phyloP scores from a whole-genome alignment of 2,888 invertebrate species.

The Epistrophe grossulariae region DNA sequence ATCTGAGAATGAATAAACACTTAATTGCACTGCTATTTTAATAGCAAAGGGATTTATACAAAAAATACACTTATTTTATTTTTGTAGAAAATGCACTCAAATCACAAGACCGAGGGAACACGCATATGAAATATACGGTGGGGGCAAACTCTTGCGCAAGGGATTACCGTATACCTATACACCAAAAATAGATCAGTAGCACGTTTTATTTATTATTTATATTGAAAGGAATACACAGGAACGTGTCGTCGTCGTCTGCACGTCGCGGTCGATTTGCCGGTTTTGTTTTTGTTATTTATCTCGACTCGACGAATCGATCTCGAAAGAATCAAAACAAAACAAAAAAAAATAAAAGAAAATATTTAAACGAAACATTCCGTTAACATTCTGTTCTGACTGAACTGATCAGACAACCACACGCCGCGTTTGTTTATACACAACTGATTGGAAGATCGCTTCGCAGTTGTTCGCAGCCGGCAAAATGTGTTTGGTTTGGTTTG shows the following conservation, averaged over 20 bases:
- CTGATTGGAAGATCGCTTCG: conserved; percentile 57
- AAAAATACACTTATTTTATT: conserved; percentile 38
- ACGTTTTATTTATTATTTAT: conserved; percentile 49
- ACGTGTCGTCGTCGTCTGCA: conserved; percentile 30
- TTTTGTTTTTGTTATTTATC: conserved; percentile 41
- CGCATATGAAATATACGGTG: neutral
- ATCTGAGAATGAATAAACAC: conserved; percentile 22
- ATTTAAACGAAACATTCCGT: conserved; percentile 43
- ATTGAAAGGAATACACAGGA: conserved; percentile 20
- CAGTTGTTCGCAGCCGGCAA: conserved; percentile 63
- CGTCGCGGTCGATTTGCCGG: conserved; percentile 12
- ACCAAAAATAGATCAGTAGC: conserved; percentile 70
- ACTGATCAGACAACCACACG: conserved; percentile 63
- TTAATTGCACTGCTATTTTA: conserved; percentile 42
- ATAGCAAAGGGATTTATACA: conserved; percentile 30
- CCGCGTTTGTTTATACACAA: conserved; percentile 75
- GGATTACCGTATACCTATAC: conserved; percentile 16
- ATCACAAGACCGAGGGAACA: conserved; percentile 19
- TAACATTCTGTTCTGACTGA: conserved; percentile 23
- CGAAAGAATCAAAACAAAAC: conserved; percentile 72
- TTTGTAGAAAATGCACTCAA: conserved; percentile 41
- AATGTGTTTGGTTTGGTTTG: conserved; percentile 8
- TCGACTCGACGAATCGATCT: neutral
- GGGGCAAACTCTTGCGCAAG: conserved; percentile 44
- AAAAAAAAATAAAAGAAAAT: conserved; percentile 46